These are phyloP conservation scores for Helostoma temminkii DNA, from an alignment of 2,797 vertebrate genomes.

Conservation along the genomic window DNA sequence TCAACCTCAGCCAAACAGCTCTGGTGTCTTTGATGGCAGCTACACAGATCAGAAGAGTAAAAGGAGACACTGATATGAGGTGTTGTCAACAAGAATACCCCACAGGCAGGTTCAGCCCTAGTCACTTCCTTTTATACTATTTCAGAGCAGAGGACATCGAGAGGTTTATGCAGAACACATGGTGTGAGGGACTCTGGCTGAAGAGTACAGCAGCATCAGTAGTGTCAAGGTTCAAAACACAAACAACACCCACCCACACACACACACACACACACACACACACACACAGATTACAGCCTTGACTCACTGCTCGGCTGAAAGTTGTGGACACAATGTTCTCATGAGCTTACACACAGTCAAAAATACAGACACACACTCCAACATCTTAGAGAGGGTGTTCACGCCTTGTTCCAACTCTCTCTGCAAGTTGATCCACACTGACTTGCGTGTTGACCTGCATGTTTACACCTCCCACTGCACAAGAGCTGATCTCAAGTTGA, in stretches of 20 bases:
- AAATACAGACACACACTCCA: slow-evolving; percentile 20
- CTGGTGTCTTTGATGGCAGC: slow-evolving; percentile 68
- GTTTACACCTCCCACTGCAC: slow-evolving; percentile 38
- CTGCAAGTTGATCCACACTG: slow-evolving; percentile 20
- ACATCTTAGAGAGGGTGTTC: slow-evolving; percentile 8
- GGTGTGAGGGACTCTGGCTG: slow-evolving; percentile 8
- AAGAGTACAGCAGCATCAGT: slow-evolving; percentile 6
- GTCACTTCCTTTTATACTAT: slow-evolving; percentile 40
- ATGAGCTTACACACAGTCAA: background rate
- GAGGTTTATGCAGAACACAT: slow-evolving; percentile 22
- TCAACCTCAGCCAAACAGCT: slow-evolving; percentile 54
- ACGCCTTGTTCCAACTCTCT: slow-evolving; percentile 30
- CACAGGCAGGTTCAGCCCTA: slow-evolving; percentile 52
- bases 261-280: slow-evolving; percentile 19
- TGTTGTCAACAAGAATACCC: slow-evolving; percentile 52
- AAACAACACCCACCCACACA: slow-evolving; percentile 24
- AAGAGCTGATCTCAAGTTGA: slow-evolving; percentile 47
- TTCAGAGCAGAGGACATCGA: slow-evolving; percentile 20
- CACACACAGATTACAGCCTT: slow-evolving; percentile 45
- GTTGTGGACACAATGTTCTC: slow-evolving; percentile 63
- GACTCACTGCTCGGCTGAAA: slow-evolving; percentile 37
- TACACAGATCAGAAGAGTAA: slow-evolving; percentile 62
- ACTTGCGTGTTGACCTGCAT: slow-evolving; percentile 11
- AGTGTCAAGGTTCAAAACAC: slow-evolving; percentile 42
- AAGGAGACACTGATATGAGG: slow-evolving; percentile 69